Base-by-base conservation (phyloP, 2,113 vertebrate species). In the Colossoma macropomum region DNA sequence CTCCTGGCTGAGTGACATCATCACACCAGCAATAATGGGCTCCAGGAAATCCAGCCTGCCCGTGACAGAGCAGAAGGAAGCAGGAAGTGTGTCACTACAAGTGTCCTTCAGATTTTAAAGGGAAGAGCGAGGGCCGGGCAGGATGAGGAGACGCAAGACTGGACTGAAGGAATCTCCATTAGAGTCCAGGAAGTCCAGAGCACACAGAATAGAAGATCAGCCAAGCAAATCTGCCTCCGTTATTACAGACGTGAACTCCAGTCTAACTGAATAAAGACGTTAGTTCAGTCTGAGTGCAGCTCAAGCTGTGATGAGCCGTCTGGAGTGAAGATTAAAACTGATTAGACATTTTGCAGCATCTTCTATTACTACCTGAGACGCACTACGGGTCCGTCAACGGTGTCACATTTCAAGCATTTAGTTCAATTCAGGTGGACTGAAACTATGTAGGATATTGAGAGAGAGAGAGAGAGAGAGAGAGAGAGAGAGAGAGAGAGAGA, bases 1-100 rank as follows among this genome's bases (percentile, higher is more conserved):
- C 27, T 63, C 79, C 69, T 5, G 19, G 34, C 54, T 4, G 12
- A n/a, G 19, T 73, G 79, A 81, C 56, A 81, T 73, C 56, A 74
- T 41, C 13, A 17, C 27, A 25, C 2, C 54, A n/a, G 21, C 50
- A 56, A 30, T 12, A 59, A 59, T 4, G 15, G 23, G 54, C 30
- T 76, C 16, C 73, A 76, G 80, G 73, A 82, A 75, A 54, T 38
- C 11, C 38, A 45, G 34, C 21, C n/a, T 13, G 34, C 38, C n/a
- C 17, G 68, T 71, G 63, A 63, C 80, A 56, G 30, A 56, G 62
- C 30, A 59, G 80, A 50, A 83, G 73, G 81, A 83, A 77, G 76
- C 81, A 82, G 81, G 73, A 82, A 76, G 63, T 48, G 34, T 56
- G 81, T 34, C 25, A 41, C 80, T 69, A 12, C 6, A 71, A 41